A percentile compares a stretch with the other conserved stretches of the same genome.
These are phyloP conservation scores for Actinemys pallida DNA, from an alignment of 2,113 vertebrate species.

Conservation along the genomic window DNA sequence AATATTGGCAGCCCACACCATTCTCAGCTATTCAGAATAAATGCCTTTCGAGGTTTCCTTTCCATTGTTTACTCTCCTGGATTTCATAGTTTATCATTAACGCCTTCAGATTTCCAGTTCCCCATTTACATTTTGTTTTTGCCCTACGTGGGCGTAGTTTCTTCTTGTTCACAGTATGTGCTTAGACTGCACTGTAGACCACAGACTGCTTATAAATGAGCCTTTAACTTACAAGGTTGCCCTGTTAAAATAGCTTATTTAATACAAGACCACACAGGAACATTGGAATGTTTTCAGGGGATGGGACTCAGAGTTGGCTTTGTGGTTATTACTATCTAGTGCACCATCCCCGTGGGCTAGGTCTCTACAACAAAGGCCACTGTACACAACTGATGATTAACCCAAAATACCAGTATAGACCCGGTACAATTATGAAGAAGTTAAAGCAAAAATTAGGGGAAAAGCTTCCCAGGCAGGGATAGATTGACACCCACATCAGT, in stretches of 20 bases:
- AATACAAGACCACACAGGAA: fast-evolving
- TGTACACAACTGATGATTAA: not conserved
- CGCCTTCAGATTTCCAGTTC: not conserved
- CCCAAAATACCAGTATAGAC: not conserved
- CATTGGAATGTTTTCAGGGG: not conserved
- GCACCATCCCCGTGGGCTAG: not conserved
- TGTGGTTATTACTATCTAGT: not conserved
- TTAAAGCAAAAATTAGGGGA: not conserved
- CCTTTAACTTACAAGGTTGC: not conserved
- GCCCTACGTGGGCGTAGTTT: not conserved
- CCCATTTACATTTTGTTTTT: not conserved
- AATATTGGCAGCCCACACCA: not conserved
- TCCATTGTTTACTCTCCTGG: not conserved
- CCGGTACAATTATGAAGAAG: not conserved
- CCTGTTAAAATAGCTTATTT: not conserved
- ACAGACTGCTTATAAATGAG: not conserved
- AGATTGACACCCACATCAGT: not conserved
- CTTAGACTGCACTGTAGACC: not conserved
- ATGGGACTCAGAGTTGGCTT: not conserved
- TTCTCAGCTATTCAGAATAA: not conserved
- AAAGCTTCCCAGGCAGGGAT: not conserved
- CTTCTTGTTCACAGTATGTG: not conserved
- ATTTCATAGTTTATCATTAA: not conserved
- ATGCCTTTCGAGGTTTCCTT: constrained; percentile 48
- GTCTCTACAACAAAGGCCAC: fast-evolving